Conservation (phyloP, 2,113 vertebrate genomes). For the mouse (Mus musculus) region GRCm39 chr12:38565501-38566000, state of each 20-base stretch:
- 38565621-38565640: neutral
- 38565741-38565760: neutral
- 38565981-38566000: neutral
- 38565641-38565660: neutral
- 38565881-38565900: neutral
- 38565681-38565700: neutral
- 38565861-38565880: neutral
- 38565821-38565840: neutral
- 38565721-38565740: neutral
- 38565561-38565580: neutral
- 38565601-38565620: neutral
- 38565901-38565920: neutral
- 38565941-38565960: neutral
- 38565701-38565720: neutral
- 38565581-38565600: neutral
- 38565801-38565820: neutral
- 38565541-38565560: neutral
- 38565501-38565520: neutral
- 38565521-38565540: neutral
- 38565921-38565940: neutral
- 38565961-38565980: fast-evolving
- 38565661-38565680: neutral
- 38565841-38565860: neutral
- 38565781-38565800: neutral
- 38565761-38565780: neutral